These are phyloP conservation scores for Gopherus flavomarginatus DNA, from an alignment of 2,113 vertebrate species.

Conservation along the genomic window DNA sequence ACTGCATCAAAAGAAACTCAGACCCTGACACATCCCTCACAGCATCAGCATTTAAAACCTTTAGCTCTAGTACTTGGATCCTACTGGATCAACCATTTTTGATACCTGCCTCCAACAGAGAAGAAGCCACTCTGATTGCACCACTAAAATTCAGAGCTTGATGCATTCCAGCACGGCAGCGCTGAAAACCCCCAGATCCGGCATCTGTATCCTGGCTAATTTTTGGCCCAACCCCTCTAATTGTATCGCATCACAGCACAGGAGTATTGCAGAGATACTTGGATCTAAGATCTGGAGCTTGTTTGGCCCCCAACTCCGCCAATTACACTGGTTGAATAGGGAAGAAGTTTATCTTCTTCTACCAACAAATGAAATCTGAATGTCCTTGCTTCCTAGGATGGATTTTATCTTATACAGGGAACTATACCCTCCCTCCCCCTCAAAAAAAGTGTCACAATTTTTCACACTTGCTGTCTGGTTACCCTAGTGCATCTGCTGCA, in stretches of 20 bases:
- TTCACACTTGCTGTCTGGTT: background rate
- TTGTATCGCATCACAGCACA: background rate
- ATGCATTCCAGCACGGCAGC: background rate
- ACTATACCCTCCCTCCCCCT: fast-evolving
- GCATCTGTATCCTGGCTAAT: background rate
- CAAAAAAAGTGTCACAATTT: background rate
- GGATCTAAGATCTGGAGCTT: background rate
- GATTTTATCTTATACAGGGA: background rate
- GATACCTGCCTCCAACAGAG: background rate
- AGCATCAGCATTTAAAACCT: background rate
- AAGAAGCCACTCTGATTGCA: background rate
- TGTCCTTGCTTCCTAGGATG: background rate
- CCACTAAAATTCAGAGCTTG: background rate
- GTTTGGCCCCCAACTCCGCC: background rate
- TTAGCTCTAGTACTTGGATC: background rate
- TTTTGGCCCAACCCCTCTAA: background rate
- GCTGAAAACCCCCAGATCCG: background rate
- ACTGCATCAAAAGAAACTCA: background rate
- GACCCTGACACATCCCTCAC: background rate
- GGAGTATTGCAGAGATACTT: background rate
- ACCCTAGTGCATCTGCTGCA: background rate
- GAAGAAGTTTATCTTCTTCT: background rate
- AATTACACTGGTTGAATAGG: background rate
- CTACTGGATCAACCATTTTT: background rate
- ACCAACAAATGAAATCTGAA: background rate